Base-by-base conservation (phyloP, 2,888 invertebrate species). In the Toxonevra muliebris region DNA sequence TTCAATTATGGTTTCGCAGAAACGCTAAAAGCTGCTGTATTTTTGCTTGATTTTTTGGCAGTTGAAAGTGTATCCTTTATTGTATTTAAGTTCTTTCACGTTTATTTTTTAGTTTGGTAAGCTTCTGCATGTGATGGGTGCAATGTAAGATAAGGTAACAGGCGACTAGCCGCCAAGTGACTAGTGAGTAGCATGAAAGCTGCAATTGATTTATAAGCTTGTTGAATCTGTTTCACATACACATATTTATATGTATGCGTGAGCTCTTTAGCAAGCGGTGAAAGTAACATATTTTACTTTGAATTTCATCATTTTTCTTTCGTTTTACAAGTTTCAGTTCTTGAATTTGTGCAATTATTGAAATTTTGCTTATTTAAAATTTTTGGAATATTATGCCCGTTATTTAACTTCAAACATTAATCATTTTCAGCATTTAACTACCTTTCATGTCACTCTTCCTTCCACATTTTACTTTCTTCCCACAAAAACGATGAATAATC, bases 191-290 rank as follows among this genome's bases (percentile, higher is more conserved):
- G 13, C n/a, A 20, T 20, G 65, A 53, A 65, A 50, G 50, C 50
- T 43, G 20, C n/a, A 15, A 53, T 58, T 58, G 65, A 58, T 53
- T 65, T 65, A 42, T 41, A 65, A 50, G 65, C 58, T 65, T 65
- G 65, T 65, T 65, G 64, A 30, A 30, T 30, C 30, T 30, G 30
- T 30, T 30, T 30, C 30, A 42, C n/a, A 1, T 30, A 15, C 3
- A 42, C 52, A 41, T 57, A 17, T 48, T 19, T 50, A 42, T 58
- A 42, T 43, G 55, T 63, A 8, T 55, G 20, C 10, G 43, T 45
- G 0, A 15, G 55, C 43, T 4, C 30, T 30, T 30, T 30, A 30
- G 30, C 30, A 7, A 30, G 30, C 7, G 30, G 2, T 30, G 3
- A 30, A 30, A 30, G 30, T 30, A 2, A 30, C 30, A 30, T 4